Percentiles rank a stretch among this genome's conserved stretches.
phyloP scores from a whole-genome alignment of 2,888 invertebrate species.

The Eueremaeus valkanovi region DNA sequence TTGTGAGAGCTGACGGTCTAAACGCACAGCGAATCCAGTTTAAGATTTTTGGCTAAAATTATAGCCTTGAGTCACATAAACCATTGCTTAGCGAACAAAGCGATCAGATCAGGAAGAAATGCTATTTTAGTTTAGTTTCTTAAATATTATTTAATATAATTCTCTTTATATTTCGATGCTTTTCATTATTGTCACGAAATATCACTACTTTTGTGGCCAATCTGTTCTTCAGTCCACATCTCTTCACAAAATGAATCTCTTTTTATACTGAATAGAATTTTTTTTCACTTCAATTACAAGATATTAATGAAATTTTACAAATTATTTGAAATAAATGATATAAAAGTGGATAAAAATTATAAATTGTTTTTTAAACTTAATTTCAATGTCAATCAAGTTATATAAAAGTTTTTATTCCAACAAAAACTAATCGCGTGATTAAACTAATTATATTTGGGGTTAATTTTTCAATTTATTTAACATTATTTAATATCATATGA shows the following conservation, averaged over 20 bases:
- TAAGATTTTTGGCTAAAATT: conserved; percentile 1
- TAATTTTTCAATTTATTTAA: not conserved
- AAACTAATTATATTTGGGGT: not conserved
- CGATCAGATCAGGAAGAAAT: conserved; percentile 2
- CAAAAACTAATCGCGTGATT: conserved; percentile 6
- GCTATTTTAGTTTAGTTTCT: not conserved
- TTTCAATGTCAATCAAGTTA: conserved; percentile 15
- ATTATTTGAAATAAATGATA: too few relatives aligned
- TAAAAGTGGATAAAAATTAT: not conserved
- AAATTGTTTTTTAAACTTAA: not conserved
- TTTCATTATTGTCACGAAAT: not conserved
- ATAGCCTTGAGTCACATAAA: conserved; percentile 26
- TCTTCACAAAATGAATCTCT: not conserved
- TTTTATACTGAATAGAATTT: not conserved
- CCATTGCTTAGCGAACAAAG: conserved; percentile 8
- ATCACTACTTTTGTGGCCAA: too few relatives aligned
- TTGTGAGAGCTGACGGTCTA: not conserved
- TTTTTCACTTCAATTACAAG: too few relatives aligned
- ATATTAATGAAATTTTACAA: too few relatives aligned
- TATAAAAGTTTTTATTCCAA: too few relatives aligned
- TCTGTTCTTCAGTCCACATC: not conserved
- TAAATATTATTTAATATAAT: not conserved
- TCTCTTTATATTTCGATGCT: not conserved
- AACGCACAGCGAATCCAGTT: conserved; percentile 25
- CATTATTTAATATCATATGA: not conserved